Conservation (phyloP, 2,888 invertebrate species). For the Trilocha varians region DNA sequence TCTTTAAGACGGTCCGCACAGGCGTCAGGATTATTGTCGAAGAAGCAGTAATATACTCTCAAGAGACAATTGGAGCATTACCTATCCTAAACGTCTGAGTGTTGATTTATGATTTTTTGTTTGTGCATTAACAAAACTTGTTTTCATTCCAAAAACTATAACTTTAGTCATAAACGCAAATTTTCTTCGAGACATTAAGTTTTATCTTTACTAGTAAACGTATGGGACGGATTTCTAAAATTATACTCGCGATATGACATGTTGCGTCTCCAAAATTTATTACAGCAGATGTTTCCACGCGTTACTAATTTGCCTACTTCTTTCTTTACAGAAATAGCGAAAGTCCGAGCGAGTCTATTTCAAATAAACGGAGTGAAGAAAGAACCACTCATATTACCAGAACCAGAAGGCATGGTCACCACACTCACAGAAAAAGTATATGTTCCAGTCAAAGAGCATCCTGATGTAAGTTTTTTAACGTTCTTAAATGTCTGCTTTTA, state of each 20-base stretch:
- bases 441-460: conserved; percentile 99
- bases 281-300: conserved; percentile 26
- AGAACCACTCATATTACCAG: conserved; percentile 92
- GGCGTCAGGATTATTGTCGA: too few species aligned
- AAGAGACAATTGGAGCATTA: too few species aligned
- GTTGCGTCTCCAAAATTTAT: conserved; percentile 41
- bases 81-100: too few species aligned
- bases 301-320: conserved; percentile 23
- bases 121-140: conserved; percentile 4
- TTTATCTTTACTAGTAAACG: conserved; percentile 41
- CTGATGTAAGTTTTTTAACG: conserved; percentile 91
- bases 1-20: too few species aligned
- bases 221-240: conserved; percentile 40
- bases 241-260: conserved; percentile 39
- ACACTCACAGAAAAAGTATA: conserved; percentile 99
- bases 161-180: conserved; percentile 25
- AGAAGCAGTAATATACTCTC: too few species aligned
- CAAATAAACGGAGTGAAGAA: conserved; percentile 98
- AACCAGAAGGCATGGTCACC: conserved; percentile 90
- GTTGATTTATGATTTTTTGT: neutral
- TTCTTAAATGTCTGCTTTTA: too few species aligned
- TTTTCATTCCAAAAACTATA: conserved; percentile 19
- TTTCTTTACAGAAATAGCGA: conserved; percentile 93
- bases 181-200: conserved; percentile 38
- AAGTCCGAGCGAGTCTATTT: conserved; percentile 97